Percentiles rank a stretch among this genome's conserved stretches.
Evolutionary conservation across 2,797 vertebrate species (phyloP).

Genomic region (Phoebastria nigripes): DNA sequence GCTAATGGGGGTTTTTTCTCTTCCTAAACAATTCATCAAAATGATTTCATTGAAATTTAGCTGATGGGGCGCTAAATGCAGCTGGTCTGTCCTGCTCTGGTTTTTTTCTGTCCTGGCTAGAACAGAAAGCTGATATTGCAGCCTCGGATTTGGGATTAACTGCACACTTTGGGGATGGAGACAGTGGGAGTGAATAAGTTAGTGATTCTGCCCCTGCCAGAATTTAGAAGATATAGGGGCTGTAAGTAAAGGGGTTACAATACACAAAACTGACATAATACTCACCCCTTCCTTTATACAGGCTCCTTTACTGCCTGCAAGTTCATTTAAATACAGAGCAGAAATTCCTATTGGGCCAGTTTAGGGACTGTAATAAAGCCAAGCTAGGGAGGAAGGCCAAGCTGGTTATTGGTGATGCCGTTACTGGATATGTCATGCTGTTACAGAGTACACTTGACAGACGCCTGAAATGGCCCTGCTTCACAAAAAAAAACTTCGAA

Average conservation of each 20-base stretch:
- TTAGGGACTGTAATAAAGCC: background rate
- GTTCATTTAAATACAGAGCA: background rate
- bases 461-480: background rate
- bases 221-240: background rate
- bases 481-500: background rate
- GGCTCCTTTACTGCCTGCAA: background rate
- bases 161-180: constrained; percentile 6
- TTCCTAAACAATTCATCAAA: constrained; percentile 66
- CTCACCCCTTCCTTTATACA: background rate
- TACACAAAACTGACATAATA: background rate
- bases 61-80: constrained; percentile 59
- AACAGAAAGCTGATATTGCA: constrained; percentile 37
- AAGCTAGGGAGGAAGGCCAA: background rate
- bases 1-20: constrained; percentile 46
- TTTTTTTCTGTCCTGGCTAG: constrained; percentile 46
- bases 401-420: background rate
- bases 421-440: background rate
- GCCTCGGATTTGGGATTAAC: background rate
- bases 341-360: background rate
- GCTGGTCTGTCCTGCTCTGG: constrained; percentile 41
- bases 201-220: constrained; percentile 18
- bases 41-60: constrained; percentile 64
- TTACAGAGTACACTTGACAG: background rate
- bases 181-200: constrained; percentile 8
- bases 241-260: background rate